phyloP scores from a whole-genome alignment of 2,113 vertebrate genomes.

The Sphyrna mokarran region DNA sequence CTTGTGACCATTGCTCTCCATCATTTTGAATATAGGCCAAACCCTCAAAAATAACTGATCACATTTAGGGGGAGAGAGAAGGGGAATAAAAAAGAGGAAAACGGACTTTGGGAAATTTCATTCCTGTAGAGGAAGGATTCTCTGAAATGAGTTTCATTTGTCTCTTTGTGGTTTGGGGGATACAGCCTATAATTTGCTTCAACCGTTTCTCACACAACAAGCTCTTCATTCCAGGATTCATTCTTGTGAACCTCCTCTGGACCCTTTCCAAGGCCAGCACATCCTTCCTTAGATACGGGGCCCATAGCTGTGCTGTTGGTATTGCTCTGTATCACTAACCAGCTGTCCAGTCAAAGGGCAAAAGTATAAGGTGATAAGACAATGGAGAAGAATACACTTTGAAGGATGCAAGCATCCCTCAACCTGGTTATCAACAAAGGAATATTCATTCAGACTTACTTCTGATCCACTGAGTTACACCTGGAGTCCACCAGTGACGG shows the following conservation, averaged over 20 bases:
- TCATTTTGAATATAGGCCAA: not conserved
- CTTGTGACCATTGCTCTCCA: not conserved
- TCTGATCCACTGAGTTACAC: constrained; percentile 81
- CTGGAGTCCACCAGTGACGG: constrained; percentile 86
- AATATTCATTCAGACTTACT: constrained; percentile 57
- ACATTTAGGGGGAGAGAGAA: not conserved
- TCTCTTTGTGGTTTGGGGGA: not conserved
- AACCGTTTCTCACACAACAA: too few species aligned
- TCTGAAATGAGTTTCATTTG: not conserved
- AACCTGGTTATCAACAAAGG: not conserved
- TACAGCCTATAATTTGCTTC: not conserved
- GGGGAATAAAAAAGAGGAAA: not conserved
- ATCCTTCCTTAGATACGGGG: too few species aligned
- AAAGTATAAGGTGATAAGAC: not conserved
- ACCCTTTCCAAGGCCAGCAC: too few species aligned
- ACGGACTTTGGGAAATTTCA: not conserved
- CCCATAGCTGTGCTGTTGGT: too few species aligned
- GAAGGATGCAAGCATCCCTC: not conserved
- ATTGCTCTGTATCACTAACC: too few species aligned
- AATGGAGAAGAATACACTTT: not conserved
- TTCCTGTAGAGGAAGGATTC: not conserved
- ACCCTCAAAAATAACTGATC: not conserved
- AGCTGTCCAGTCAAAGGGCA: not conserved
- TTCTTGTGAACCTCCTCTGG: too few species aligned
- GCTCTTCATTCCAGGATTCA: too few species aligned